Evolutionary conservation across 2,888 invertebrate genomes (phyloP).

Genomic region (Callyntrura guangdongensis): DNA sequence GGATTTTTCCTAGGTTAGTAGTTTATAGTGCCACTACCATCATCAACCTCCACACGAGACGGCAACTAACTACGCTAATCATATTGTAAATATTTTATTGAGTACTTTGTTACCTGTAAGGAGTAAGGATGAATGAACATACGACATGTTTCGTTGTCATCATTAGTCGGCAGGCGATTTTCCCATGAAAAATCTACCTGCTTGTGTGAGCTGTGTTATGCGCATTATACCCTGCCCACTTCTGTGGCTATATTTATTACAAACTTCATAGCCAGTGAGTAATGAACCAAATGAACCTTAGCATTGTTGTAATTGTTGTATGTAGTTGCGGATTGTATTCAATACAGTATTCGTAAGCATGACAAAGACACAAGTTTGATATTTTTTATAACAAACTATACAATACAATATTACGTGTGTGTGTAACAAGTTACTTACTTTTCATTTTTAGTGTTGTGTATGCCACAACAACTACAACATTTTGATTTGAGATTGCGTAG

Average conservation of each 20-base stretch:
- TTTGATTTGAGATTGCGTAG: not conserved
- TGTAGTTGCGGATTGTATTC: conserved; percentile 34
- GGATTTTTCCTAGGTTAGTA: conserved; percentile 68
- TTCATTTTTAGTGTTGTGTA: conserved; percentile 23
- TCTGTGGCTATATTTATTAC: not conserved
- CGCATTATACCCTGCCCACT: not conserved
- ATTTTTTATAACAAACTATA: conserved; percentile 34
- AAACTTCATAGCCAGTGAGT: conserved; percentile 1
- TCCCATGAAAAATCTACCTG: conserved; percentile 43
- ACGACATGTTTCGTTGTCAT: not conserved
- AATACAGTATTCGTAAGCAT: too few relatives aligned
- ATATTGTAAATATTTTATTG: conserved; percentile 47
- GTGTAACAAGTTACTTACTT: conserved; percentile 1
- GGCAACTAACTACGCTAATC: conserved; percentile 2
- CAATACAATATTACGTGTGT: not conserved
- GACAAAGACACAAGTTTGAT: not conserved
- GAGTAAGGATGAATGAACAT: conserved; percentile 26
- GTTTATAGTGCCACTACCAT: conserved; percentile 63
- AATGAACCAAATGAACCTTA: conserved; percentile 51
- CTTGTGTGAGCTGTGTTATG: not conserved
- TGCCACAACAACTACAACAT: not conserved
- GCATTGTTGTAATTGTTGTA: conserved; percentile 28
- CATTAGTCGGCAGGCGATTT: not conserved
- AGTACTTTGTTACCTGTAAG: conserved; percentile 35
- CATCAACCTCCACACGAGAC: conserved; percentile 16